Evolutionary conservation across 1,140 invertebrate species (phyloP).

Genomic region (Pristionchus pacificus): DNA sequence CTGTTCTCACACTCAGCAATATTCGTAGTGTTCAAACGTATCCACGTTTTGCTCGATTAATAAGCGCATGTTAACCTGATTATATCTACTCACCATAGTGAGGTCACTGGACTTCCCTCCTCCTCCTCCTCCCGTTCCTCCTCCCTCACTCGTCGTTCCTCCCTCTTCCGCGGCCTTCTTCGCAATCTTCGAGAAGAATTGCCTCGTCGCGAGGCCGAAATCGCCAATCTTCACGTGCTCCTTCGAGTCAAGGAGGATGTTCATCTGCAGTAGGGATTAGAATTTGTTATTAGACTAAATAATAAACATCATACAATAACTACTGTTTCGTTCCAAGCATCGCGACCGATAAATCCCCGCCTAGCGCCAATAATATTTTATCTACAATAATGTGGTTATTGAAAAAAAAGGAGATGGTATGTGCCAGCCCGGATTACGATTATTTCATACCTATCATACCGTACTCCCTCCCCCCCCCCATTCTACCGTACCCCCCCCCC

Average conservation of each 20-base stretch:
- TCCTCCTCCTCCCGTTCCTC: background rate
- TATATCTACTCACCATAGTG: background rate
- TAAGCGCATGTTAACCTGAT: no score
- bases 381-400: no score
- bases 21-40: no score
- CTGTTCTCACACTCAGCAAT: no score
- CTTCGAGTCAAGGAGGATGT: constrained; percentile 89
- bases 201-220: constrained; percentile 87
- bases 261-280: constrained; percentile 73
- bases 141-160: background rate
- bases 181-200: constrained; percentile 10
- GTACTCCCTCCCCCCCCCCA: no score
- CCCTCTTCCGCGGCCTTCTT: background rate
- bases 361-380: constrained; percentile 22
- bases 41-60: no score
- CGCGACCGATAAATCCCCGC: background rate
- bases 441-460: no score
- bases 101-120: background rate
- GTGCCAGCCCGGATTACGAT: no score
- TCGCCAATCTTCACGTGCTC: constrained; percentile 97
- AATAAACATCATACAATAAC: no score
- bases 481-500: no score
- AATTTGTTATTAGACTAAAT: no score
- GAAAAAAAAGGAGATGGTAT: no score
- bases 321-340: background rate